Evolutionary conservation across 2,113 vertebrate genomes (phyloP).

Genomic region (Leptocoma aspasia): DNA sequence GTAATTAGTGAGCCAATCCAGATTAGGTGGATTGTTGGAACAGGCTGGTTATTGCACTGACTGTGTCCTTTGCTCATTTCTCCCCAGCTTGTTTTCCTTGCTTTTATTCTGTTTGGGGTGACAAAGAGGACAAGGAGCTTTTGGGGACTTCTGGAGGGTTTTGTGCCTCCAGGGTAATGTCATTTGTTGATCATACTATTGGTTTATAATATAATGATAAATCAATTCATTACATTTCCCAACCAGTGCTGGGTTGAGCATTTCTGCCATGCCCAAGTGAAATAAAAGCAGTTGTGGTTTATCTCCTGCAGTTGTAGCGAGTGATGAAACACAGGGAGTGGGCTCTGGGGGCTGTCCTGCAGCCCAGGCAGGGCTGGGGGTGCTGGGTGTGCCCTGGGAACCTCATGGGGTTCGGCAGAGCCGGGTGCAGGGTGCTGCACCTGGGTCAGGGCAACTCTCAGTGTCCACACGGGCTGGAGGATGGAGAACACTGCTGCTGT

Average conservation of each 20-base stretch:
- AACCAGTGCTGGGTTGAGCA: fast-evolving
- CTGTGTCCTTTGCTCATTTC: not conserved
- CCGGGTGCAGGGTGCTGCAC: not conserved
- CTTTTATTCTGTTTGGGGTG: not conserved
- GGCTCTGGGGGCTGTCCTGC: not conserved
- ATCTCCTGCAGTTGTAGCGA: not conserved
- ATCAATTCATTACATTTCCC: not conserved
- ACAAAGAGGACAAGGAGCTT: not conserved
- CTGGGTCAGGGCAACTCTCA: not conserved
- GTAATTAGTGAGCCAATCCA: not conserved
- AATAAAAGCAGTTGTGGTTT: conserved; percentile 19
- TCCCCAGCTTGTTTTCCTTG: not conserved
- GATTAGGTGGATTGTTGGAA: not conserved
- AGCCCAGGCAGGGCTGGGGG: not conserved
- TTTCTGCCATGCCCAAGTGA: not conserved
- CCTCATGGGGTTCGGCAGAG: not conserved
- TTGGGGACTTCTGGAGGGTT: not conserved
- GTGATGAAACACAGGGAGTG: not conserved
- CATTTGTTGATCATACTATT: not conserved
- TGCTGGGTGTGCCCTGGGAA: not conserved
- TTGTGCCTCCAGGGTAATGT: not conserved
- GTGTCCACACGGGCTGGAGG: not conserved
- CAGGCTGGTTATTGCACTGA: not conserved
- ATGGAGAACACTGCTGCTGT: not conserved
- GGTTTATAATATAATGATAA: not conserved